Percentiles rank a stretch among this genome's conserved stretches.
phyloP scores from a whole-genome alignment of 2,113 vertebrate genomes.

The Nymphicus hollandicus region DNA sequence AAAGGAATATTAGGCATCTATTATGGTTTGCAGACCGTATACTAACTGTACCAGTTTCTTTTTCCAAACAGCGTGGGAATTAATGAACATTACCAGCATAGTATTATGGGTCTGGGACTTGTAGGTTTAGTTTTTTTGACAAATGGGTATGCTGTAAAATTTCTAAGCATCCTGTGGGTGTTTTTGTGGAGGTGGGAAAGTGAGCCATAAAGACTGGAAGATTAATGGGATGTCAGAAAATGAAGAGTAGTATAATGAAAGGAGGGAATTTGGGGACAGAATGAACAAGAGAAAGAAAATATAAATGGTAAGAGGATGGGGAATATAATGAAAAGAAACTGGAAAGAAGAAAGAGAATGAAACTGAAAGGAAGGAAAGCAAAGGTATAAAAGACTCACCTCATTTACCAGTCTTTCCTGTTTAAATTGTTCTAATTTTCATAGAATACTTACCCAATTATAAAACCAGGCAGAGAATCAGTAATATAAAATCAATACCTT shows the following conservation, averaged over 20 bases:
- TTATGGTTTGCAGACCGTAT: constrained; percentile 17
- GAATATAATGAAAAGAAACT: constrained; percentile 4
- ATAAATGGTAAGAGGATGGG: neutral
- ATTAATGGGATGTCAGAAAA: constrained; percentile 56
- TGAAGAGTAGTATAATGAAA: constrained; percentile 48
- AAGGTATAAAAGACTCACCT: neutral
- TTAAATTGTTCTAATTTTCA: neutral
- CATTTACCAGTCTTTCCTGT: neutral
- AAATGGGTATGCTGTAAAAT: constrained; percentile 53
- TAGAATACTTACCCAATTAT: neutral
- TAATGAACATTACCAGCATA: constrained; percentile 46
- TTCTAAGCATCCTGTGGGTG: constrained; percentile 54
- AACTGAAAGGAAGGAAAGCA: neutral
- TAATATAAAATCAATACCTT: neutral
- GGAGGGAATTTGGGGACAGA: constrained; percentile 37
- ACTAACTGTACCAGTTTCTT: constrained; percentile 35
- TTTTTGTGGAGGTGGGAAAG: constrained; percentile 51
- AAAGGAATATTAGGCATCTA: neutral
- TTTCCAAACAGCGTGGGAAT: constrained; percentile 58
- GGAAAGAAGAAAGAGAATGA: neutral
- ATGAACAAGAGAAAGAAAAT: constrained; percentile 32
- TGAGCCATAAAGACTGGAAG: constrained; percentile 50
- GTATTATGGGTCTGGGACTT: constrained; percentile 45
- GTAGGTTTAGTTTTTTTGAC: constrained; percentile 50
- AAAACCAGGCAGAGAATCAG: neutral